Evolutionary conservation across 1,140 invertebrate genomes (phyloP).

Genomic region (Heliothis subflexa): DNA sequence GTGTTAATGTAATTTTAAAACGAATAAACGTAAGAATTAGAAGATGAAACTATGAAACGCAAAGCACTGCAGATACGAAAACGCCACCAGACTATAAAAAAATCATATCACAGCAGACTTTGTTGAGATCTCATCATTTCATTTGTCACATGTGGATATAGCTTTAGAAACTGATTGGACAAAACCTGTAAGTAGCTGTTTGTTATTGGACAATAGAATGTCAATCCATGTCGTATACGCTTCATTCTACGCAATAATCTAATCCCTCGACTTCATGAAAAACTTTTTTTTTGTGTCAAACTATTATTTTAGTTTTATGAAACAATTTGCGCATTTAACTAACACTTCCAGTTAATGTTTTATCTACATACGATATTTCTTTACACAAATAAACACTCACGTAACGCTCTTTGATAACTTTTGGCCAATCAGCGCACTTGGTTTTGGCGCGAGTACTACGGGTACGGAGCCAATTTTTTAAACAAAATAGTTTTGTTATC

Average conservation of each 20-base stretch:
- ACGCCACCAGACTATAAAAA: conserved; percentile 25
- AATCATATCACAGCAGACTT: conserved; percentile 17
- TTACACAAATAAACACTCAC: background rate
- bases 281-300: too few species aligned
- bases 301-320: too few species aligned
- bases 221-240: background rate
- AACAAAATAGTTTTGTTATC: too few species aligned
- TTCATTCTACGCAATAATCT: background rate
- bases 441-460: background rate
- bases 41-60: conserved; percentile 27
- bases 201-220: background rate
- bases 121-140: background rate
- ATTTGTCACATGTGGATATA: background rate
- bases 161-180: background rate
- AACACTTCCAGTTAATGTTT: too few species aligned
- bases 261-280: background rate
- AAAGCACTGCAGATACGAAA: conserved; percentile 10
- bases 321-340: too few species aligned
- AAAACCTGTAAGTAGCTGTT: background rate
- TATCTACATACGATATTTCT: background rate
- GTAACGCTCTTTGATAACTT: background rate
- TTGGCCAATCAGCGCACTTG: background rate
- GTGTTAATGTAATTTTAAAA: conserved; percentile 20
- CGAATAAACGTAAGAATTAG: background rate
- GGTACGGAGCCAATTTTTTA: background rate